Base-by-base conservation (phyloP, 30 jellyfish, hydroid and myxozoan species). In the Rhopilema esculentum region DNA sequence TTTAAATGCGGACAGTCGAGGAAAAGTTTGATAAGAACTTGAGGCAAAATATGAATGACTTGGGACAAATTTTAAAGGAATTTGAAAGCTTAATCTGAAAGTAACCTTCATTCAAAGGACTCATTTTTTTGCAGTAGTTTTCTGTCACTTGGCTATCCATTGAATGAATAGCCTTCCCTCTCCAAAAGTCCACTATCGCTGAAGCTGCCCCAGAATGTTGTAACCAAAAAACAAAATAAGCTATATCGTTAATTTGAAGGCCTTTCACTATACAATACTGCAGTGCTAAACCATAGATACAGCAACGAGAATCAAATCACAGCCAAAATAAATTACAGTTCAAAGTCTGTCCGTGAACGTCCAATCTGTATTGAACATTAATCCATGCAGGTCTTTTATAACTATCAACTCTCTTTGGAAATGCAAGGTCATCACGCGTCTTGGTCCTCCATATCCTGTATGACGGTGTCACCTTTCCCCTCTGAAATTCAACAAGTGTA, bases 371-470 rank as follows among this genome's bases (percentile, higher is more conserved):
- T 84, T 84, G 92, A 84, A 84, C 92, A 72, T 76, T 87, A 72
- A 25, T 72, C 82, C 87, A 83, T 83, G 90, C 82, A 40, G 57
- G 12, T 40, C 90, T 53, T 22, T 52, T 72, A 53, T 27, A 74
- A 33, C 65, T 79, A 84, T 24, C 86, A 84, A 84, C 92, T 70
- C 57, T 69, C 28, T 49, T 49, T 77, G 77, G 53, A 49, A 22
- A 53, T 72, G 71, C 75, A 26, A 29, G 18, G 40, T 77, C 77
- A 50, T 23, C 91, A 79, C 25, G 91, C 92, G 7, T 91, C 93
- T 63, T 83, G 97, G 22, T 91, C 97, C 40, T 91, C 97, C 84
- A 91, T 91, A 79, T 91, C 97, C 86, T 91, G 97, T 25, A 91
- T 27, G 24, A 67, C 93, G 19, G 85, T 27, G 17, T 79, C 95